Evolutionary conservation across 2,797 vertebrate species (phyloP).

Genomic region (Acipenser oxyrinchus): DNA sequence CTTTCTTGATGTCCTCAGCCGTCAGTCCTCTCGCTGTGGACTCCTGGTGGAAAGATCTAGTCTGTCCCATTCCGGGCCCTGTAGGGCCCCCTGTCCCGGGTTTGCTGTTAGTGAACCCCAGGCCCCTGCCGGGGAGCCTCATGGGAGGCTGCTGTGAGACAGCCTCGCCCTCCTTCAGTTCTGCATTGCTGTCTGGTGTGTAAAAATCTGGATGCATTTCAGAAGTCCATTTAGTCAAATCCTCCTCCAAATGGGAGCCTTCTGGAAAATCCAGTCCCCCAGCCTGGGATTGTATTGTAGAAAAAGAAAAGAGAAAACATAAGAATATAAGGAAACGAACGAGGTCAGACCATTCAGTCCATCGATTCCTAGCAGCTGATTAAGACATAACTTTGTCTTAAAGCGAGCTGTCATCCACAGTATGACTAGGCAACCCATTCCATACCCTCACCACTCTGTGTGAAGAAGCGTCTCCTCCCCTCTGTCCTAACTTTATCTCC

Average conservation of each 20-base stretch:
- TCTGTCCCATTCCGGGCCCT: constrained; percentile 22
- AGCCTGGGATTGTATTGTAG: constrained; percentile 30
- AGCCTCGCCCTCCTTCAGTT: constrained; percentile 11
- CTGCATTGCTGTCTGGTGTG: constrained; percentile 19
- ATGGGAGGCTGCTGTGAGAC: not conserved
- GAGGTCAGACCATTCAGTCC: too few relatives aligned
- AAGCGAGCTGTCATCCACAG: too few relatives aligned
- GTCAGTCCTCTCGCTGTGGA: constrained; percentile 55
- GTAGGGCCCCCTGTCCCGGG: constrained; percentile 41
- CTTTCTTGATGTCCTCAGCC: constrained; percentile 69
- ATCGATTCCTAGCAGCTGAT: too few relatives aligned
- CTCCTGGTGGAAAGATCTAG: constrained; percentile 47
- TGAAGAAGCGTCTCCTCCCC: too few relatives aligned
- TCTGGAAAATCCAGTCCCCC: constrained; percentile 53
- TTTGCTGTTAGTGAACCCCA: constrained; percentile 21
- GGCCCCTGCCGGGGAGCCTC: constrained; percentile 10
- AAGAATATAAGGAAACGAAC: not conserved
- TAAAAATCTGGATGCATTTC: constrained; percentile 34
- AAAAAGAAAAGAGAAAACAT: not conserved
- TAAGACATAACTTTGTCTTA: too few relatives aligned
- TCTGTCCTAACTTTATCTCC: too few relatives aligned
- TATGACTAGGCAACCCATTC: too few relatives aligned
- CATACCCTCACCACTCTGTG: too few relatives aligned
- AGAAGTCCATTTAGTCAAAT: constrained; percentile 48
- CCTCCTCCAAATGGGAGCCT: constrained; percentile 53